phyloP scores from a whole-genome alignment of 2,113 vertebrate genomes.

The Megaleporinus macrocephalus region DNA sequence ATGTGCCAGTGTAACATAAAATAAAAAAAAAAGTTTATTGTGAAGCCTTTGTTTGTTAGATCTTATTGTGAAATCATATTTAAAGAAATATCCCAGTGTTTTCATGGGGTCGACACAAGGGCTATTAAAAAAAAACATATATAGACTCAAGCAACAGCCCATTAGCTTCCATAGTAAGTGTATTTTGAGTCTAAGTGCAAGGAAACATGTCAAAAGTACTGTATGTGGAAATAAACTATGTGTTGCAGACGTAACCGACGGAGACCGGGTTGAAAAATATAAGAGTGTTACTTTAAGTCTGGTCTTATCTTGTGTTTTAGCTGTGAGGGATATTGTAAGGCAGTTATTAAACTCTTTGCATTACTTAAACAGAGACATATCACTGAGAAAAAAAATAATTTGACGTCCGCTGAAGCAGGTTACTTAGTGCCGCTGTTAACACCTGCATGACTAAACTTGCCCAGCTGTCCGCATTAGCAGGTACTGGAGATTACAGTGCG shows the following conservation, averaged over 20 bases:
- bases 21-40: not conserved
- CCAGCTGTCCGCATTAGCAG: constrained; percentile 74
- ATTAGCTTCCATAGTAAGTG: no score
- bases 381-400: constrained; percentile 53
- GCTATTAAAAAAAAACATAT: not conserved
- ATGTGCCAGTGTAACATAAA: not conserved
- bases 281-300: not conserved
- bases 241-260: not conserved
- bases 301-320: not conserved
- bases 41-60: not conserved
- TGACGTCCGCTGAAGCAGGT: constrained; percentile 72
- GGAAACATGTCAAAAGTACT: not conserved
- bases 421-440: constrained; percentile 58
- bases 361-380: constrained; percentile 43
- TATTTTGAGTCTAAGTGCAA: no score
- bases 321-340: not conserved
- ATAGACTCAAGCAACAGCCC: no score
- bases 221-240: not conserved
- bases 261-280: not conserved
- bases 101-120: not conserved
- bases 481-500: constrained; percentile 72
- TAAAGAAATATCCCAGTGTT: no score
- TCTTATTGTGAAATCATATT: no score
- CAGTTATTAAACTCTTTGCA: not conserved
- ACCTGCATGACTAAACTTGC: constrained; percentile 65